These are phyloP conservation scores for Oxyteleia sp. DNA, from an alignment of 2,888 invertebrate species.

Conservation along the genomic window DNA sequence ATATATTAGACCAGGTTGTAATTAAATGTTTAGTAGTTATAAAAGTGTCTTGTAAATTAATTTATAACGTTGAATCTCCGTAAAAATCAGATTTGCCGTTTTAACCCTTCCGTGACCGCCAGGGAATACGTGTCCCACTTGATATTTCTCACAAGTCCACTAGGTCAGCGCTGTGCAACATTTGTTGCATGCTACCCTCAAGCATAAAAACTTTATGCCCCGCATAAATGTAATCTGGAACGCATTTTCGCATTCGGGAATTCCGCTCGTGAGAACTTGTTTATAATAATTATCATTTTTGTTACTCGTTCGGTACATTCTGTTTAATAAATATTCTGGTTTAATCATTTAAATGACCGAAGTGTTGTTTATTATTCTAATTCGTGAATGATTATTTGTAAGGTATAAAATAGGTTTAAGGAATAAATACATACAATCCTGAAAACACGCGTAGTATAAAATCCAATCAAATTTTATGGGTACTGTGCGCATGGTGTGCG, in stretches of 20 bases:
- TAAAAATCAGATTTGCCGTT: background rate
- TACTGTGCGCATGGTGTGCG: too few species aligned
- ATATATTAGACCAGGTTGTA: too few species aligned
- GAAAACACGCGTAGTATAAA: too few species aligned
- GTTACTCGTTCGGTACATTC: too few species aligned
- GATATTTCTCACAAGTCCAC: conserved; percentile 30
- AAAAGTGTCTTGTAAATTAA: background rate
- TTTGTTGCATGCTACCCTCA: conserved; percentile 39
- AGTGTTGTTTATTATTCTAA: too few species aligned
- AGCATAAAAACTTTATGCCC: conserved; percentile 34
- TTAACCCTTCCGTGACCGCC: conserved; percentile 28
- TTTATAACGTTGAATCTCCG: background rate
- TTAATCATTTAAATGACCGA: too few species aligned
- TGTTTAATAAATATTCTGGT: too few species aligned
- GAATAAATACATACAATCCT: too few species aligned
- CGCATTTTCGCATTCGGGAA: conserved; percentile 25
- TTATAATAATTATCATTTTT: conserved; percentile 13
- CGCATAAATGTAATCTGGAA: conserved; percentile 17
- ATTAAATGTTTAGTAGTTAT: too few species aligned
- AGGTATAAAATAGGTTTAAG: too few species aligned
- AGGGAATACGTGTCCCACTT: conserved; percentile 23
- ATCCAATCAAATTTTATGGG: too few species aligned
- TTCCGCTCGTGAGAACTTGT: conserved; percentile 21
- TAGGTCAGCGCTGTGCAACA: conserved; percentile 27
- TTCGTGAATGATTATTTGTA: too few species aligned